phyloP scores from a whole-genome alignment of 2,797 vertebrate species.

The Chelonia mydas region DNA sequence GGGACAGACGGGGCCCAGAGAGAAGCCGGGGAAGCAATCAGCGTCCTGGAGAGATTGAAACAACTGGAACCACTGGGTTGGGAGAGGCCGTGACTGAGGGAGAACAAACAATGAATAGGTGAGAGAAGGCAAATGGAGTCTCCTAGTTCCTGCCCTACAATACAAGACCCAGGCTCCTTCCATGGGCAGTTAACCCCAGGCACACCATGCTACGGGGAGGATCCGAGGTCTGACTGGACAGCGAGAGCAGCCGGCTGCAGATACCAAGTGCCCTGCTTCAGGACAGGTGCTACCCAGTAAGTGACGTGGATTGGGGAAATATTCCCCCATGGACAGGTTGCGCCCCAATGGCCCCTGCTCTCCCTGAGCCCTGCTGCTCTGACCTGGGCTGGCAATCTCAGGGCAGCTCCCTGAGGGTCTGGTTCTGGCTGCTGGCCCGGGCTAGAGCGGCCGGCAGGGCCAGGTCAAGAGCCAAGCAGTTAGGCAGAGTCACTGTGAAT shows the following conservation, averaged over 20 bases:
- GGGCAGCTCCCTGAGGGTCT: no score
- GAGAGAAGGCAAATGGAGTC: background rate
- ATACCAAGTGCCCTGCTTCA: background rate
- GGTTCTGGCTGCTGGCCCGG: no score
- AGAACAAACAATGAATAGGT: background rate
- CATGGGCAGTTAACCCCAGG: background rate
- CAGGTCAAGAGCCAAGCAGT: background rate
- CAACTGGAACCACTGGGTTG: background rate
- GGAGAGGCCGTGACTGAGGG: background rate
- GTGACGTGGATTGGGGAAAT: background rate
- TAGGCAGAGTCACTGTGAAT: background rate
- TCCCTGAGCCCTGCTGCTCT: no score
- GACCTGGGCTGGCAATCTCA: no score
- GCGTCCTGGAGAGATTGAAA: background rate
- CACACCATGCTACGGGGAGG: background rate
- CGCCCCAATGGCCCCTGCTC: no score
- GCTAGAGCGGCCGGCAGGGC: background rate
- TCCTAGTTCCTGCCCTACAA: background rate
- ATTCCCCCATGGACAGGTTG: background rate
- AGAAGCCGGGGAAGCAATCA: no score
- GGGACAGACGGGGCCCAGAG: no score
- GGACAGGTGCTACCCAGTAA: no score
- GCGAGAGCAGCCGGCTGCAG: background rate
- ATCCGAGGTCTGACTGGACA: background rate
- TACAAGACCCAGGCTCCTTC: background rate